These are phyloP conservation scores for Dryas iulia DNA, from an alignment of 1,140 invertebrate species.

Conservation along the genomic window DNA sequence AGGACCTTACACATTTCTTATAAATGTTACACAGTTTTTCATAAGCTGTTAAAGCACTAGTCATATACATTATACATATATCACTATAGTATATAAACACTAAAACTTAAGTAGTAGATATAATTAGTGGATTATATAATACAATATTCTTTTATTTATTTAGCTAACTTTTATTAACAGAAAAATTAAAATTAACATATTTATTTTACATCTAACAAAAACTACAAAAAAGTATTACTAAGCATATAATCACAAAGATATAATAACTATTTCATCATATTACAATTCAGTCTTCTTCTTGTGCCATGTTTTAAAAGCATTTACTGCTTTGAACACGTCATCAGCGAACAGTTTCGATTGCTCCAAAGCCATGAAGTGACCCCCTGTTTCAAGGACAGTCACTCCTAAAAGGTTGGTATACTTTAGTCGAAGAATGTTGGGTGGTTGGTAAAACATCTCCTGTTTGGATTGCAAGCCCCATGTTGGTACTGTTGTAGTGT, in stretches of 20 bases:
- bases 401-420: slow-evolving; percentile 83
- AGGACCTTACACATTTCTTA: too few species aligned
- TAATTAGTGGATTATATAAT: too few species aligned
- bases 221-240: neutral
- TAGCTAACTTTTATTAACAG: too few species aligned
- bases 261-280: slow-evolving; percentile 1
- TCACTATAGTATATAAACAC: too few species aligned
- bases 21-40: too few species aligned
- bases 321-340: slow-evolving; percentile 79
- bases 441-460: slow-evolving; percentile 82
- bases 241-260: neutral
- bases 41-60: too few species aligned
- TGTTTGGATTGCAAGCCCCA: slow-evolving; percentile 84
- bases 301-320: slow-evolving; percentile 50
- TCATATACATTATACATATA: too few species aligned
- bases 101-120: too few species aligned
- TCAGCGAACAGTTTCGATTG: slow-evolving; percentile 84
- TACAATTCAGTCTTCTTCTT: slow-evolving; percentile 27
- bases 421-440: slow-evolving; percentile 79
- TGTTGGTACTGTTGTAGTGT: slow-evolving; percentile 77
- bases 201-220: too few species aligned
- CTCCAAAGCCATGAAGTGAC: slow-evolving; percentile 93
- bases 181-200: too few species aligned
- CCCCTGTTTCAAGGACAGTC: slow-evolving; percentile 82
- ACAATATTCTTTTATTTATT: too few species aligned